Evolutionary conservation across 2,888 invertebrate genomes (phyloP).

Genomic region (Cybosia mesomella): DNA sequence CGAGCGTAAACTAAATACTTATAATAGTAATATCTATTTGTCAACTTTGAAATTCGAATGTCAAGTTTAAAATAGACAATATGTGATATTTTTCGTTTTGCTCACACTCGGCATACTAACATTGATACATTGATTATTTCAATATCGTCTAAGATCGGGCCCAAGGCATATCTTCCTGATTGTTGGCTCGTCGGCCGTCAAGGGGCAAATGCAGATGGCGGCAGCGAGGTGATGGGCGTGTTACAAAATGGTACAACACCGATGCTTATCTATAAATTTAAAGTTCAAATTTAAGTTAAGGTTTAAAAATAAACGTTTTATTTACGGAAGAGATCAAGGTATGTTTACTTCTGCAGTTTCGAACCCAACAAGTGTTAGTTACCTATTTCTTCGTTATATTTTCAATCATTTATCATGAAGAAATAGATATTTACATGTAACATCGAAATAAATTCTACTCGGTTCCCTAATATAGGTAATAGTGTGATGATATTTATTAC

Average conservation of each 20-base stretch:
- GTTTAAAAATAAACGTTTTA: neutral
- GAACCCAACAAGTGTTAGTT: too few species aligned
- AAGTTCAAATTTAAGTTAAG: neutral
- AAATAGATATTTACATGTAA: too few species aligned
- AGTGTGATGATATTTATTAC: too few species aligned
- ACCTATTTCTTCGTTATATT: too few species aligned
- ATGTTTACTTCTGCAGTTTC: too few species aligned
- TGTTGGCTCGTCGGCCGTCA: neutral
- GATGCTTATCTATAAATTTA: neutral
- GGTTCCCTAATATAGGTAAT: too few species aligned
- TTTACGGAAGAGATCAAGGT: too few species aligned
- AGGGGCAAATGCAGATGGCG: neutral
- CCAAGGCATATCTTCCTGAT: neutral
- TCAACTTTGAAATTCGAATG: neutral
- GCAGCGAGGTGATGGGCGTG: neutral
- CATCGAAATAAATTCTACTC: too few species aligned
- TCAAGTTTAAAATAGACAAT: neutral
- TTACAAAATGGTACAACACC: neutral
- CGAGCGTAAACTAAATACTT: slow-evolving; percentile 2
- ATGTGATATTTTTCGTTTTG: neutral
- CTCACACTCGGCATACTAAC: neutral
- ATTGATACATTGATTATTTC: neutral
- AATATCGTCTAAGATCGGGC: neutral
- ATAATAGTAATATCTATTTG: neutral
- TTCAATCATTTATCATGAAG: too few species aligned